Conservation (phyloP, 2,888 invertebrate species). For the Smittia aterrima region DNA sequence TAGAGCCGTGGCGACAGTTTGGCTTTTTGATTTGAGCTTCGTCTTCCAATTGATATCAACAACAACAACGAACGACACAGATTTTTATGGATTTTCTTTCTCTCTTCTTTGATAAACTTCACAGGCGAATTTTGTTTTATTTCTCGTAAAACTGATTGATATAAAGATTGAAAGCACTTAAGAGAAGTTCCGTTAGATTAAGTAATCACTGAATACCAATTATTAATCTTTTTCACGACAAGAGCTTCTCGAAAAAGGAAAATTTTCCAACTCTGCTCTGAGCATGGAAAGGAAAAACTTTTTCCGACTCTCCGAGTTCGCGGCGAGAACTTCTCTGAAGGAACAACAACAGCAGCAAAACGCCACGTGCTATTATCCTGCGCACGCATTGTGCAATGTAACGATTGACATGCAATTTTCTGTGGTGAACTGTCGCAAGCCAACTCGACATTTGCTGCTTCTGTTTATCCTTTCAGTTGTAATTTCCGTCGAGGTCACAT, state of each 20-base stretch:
- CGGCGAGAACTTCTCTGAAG: neutral
- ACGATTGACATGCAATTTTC: neutral
- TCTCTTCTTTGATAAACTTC: neutral
- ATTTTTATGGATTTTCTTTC: neutral
- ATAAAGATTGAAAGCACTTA: too few species aligned
- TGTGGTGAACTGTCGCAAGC: neutral
- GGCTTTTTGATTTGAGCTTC: neutral
- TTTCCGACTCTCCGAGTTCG: neutral
- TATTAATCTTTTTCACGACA: neutral
- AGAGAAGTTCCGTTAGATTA: too few species aligned
- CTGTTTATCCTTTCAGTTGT: neutral
- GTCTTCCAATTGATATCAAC: neutral
- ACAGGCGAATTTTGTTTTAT: neutral
- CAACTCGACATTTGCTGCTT: neutral
- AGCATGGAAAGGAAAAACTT: neutral
- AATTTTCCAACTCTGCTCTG: neutral
- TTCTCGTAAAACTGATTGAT: too few species aligned
- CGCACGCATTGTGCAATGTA: conserved; percentile 5
- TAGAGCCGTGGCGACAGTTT: neutral
- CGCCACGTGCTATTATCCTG: conserved; percentile 17
- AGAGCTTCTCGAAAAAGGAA: neutral
- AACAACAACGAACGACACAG: neutral
- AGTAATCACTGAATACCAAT: too few species aligned
- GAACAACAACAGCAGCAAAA: neutral
- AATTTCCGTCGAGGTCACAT: neutral